Conservation (phyloP, 1,140 invertebrate genomes). For the Drosophila miranda region DNA sequence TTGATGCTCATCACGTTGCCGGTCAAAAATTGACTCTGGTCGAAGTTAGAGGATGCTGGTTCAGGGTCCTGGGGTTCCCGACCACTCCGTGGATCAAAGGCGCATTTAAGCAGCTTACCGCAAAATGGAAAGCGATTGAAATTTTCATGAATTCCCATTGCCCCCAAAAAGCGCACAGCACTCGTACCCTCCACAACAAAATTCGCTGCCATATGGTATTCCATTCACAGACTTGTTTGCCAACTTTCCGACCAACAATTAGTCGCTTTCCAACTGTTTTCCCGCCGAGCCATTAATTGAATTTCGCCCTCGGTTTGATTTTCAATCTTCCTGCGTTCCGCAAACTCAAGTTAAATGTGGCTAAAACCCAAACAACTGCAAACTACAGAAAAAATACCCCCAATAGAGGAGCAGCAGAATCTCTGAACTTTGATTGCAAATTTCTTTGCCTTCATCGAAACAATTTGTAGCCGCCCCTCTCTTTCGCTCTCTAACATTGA, state of each 20-base stretch:
- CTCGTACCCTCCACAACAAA: not conserved
- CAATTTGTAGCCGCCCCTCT: conserved; percentile 36
- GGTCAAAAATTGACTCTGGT: conserved; percentile 40
- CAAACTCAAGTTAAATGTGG: conserved; percentile 38
- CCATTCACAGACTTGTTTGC: conserved; percentile 4
- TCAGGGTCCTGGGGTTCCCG: conserved; percentile 5
- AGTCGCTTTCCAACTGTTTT: conserved; percentile 27
- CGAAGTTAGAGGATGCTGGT: conserved; percentile 5
- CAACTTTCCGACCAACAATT: conserved; percentile 42
- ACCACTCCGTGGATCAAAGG: conserved; percentile 45
- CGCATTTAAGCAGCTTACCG: conserved; percentile 68
- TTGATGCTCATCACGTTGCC: conserved; percentile 62
- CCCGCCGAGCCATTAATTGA: conserved; percentile 56
- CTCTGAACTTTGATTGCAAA: conserved; percentile 74
- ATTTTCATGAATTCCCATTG: conserved; percentile 49
- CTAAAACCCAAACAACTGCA: conserved; percentile 22
- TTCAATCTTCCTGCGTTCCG: conserved; percentile 42
- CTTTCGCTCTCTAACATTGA: conserved; percentile 17
- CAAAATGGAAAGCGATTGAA: conserved; percentile 69
- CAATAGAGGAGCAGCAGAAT: conserved; percentile 21
- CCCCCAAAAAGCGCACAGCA: conserved; percentile 15
- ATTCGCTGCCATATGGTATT: not conserved
- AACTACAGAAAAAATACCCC: conserved; percentile 23
- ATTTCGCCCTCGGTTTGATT: conserved; percentile 67
- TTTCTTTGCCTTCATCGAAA: conserved; percentile 59